phyloP scores from a whole-genome alignment of 1,140 invertebrate species.

The Brachionus rotundiformis region DNA sequence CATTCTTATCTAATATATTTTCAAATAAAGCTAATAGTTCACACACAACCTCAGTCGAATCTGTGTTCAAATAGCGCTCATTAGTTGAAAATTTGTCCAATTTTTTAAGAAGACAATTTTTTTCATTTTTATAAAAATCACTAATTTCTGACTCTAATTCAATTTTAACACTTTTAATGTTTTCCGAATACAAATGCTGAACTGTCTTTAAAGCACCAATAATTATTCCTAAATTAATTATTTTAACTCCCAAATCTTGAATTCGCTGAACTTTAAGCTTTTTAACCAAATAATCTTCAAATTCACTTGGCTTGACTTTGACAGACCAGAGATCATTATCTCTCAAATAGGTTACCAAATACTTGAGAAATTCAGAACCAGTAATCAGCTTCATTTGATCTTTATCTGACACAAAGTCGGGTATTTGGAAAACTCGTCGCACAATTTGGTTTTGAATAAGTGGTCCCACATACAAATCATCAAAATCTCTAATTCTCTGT shows the following conservation, averaged over 20 bases:
- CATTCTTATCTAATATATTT: slow-evolving; percentile 18
- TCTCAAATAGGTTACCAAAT: background rate
- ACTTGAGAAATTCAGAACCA: slow-evolving; percentile 12
- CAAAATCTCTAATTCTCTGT: background rate
- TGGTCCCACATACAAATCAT: slow-evolving; percentile 22
- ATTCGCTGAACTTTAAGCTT: background rate
- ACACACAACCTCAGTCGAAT: background rate
- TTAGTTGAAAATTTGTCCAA: background rate
- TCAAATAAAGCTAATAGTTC: background rate
- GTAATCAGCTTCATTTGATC: slow-evolving; percentile 14
- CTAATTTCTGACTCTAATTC: background rate
- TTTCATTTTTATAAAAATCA: slow-evolving; percentile 28
- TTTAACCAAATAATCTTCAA: slow-evolving; percentile 7
- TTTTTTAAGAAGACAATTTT: background rate
- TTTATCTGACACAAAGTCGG: background rate
- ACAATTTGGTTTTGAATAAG: slow-evolving; percentile 24
- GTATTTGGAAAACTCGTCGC: slow-evolving; percentile 25
- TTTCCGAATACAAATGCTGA: slow-evolving; percentile 13
- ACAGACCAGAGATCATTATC: slow-evolving; percentile 39
- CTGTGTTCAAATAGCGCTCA: background rate
- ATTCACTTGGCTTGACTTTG: slow-evolving; percentile 29
- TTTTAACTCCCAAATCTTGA: slow-evolving; percentile 14
- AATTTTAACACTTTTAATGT: background rate
- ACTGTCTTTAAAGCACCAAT: slow-evolving; percentile 42
- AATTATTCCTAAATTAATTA: slow-evolving; percentile 40